Percentiles rank a stretch among this genome's conserved stretches.
Conservation (phyloP, 1,140 invertebrate species). For the Drosophila bocqueti region DNA sequence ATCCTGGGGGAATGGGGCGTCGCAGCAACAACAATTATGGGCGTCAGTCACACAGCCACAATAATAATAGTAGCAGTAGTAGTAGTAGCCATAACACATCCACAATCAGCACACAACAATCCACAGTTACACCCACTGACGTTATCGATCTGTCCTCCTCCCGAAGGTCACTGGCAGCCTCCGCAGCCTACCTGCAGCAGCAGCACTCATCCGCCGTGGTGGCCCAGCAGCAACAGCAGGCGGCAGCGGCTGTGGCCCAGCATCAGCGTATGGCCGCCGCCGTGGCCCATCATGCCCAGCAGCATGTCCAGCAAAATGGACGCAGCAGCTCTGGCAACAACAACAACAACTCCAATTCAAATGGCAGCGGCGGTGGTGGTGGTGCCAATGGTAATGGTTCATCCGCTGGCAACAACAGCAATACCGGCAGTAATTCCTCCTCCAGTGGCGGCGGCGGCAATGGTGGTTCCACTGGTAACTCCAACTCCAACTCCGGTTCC, state of each 20-base stretch:
- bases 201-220: conserved; percentile 61
- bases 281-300: conserved; percentile 62
- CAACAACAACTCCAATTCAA: conserved; percentile 17
- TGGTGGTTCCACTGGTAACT: conserved; percentile 56
- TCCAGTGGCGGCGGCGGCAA: conserved; percentile 26
- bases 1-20: background rate
- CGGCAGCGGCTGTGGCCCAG: conserved; percentile 54
- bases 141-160: conserved; percentile 85
- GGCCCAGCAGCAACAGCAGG: conserved; percentile 60
- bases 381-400: background rate
- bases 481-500: conserved; percentile 32
- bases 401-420: background rate
- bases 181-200: conserved; percentile 74
- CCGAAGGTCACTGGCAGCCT: conserved; percentile 83
- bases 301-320: conserved; percentile 70
- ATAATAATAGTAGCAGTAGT: conserved; percentile 23
- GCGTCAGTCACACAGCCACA: conserved; percentile 66
- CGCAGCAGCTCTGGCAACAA: conserved; percentile 52
- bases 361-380: conserved; percentile 11
- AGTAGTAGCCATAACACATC: conserved; percentile 41
- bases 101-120: conserved; percentile 37
- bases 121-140: conserved; percentile 76
- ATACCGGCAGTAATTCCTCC: background rate
- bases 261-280: conserved; percentile 64
- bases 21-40: conserved; percentile 37